Evolutionary conservation across 2,113 vertebrate genomes (phyloP), one percentile per base, ranked within the genome.

Genomic region (Ammodytes marinus): DNA sequence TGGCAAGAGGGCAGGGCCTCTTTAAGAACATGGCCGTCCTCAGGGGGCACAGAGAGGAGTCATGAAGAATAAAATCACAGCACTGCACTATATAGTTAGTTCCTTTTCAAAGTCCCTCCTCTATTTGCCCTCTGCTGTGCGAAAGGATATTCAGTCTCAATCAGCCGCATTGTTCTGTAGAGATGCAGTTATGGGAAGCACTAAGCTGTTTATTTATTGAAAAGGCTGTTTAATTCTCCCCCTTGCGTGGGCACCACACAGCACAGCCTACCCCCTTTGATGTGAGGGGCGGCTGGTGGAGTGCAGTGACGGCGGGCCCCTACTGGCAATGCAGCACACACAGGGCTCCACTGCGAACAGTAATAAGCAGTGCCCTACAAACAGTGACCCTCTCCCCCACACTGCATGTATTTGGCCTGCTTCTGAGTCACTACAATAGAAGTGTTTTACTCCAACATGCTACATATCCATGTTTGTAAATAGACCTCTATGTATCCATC

Each of bases 151-250:
- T 88, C 88, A 80, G 83, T 85, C 91, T 88, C 92, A 93, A 93
- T 93, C 93, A 93, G 80, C 72, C 72, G 88, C 37, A 88, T 91
- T 91, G 87, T 92, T 85, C 88, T 86, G 81, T 84, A 79, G 85
- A 86, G 88, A 92, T 80, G 69, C 77, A 77, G 80, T 91, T 91
- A 89, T 82, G 80, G 74, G 79, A 66, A 86, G 83, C 74, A 54
- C 91, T 94, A 93, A 93, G 92, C 92, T 93, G 91, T 94, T 94
- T 94, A 94, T 94, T 93, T 95, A 95, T 93, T 91, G 85, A 95
- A 88, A 81, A 91, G 90, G 47, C 84, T 89, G 79, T 90, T 93
- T 93, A 93, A 93, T 89, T 80, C 89, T 76, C 85, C 69, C 85
- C 67, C 78, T 71, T 42, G 82, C 80, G 72, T 68, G 77, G 80